phyloP scores from a whole-genome alignment of 1,140 invertebrate genomes.

The Bicyclus anynana region DNA sequence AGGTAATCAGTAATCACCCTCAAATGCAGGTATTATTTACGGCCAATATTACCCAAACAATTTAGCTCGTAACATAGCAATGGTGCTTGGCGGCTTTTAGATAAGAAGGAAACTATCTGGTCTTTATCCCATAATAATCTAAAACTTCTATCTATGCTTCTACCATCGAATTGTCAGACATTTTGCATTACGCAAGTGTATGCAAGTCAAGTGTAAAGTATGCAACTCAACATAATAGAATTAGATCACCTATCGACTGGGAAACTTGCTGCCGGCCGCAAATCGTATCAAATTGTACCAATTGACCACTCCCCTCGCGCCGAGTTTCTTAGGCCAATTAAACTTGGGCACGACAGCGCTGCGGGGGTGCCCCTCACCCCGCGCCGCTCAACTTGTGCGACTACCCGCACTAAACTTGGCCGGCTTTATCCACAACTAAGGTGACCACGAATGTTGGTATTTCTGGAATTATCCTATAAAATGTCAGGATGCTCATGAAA shows the following conservation, averaged over 20 bases:
- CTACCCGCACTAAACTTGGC: slow-evolving; percentile 27
- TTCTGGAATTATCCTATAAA: background rate
- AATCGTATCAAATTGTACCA: slow-evolving; percentile 55
- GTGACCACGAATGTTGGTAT: background rate
- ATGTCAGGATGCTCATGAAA: no score
- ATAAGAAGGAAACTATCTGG: no score
- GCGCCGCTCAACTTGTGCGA: slow-evolving; percentile 21
- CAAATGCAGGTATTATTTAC: no score
- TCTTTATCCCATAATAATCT: no score
- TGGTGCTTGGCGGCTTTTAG: no score
- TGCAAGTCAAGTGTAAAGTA: no score
- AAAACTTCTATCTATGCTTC: no score
- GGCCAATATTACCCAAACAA: no score
- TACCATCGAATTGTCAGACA: no score
- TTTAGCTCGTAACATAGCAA: no score
- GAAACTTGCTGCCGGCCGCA: slow-evolving; percentile 32
- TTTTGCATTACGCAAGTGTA: no score
- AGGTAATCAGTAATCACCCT: no score
- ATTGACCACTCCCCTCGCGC: slow-evolving; percentile 41
- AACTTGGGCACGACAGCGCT: slow-evolving; percentile 43
- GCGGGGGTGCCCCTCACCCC: slow-evolving; percentile 10
- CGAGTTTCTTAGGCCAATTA: slow-evolving; percentile 50
- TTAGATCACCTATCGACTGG: slow-evolving; percentile 13
- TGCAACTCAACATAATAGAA: background rate
- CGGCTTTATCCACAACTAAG: slow-evolving; percentile 26